Base-by-base conservation (phyloP, 1,140 invertebrate species). In the Sycophila sp. region DNA sequence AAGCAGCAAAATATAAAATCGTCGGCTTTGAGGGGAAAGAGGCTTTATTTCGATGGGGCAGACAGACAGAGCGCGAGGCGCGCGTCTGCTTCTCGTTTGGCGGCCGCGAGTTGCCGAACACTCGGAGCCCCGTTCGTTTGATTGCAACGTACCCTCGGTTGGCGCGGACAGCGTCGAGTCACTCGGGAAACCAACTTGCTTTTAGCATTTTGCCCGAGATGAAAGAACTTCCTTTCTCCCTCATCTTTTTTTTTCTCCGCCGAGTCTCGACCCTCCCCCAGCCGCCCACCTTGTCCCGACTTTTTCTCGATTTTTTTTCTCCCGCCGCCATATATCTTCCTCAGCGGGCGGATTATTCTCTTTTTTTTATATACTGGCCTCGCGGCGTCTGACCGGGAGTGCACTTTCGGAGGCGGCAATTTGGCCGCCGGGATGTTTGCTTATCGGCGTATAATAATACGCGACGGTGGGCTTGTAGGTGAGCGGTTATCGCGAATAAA, bases 101-200 rank as follows among this genome's bases (percentile, higher is more conserved):
- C 34, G 40, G n/a, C n/a, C 32, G 32, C 22, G 2, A 13, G 5
- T 17, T 2, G 11, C n/a, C 22, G 15, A 63, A 60, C n/a, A 26
- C 15, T 2, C 38, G 13, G 22, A 26, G 38, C 2, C 15, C n/a
- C 19, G 22, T 22, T 19, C 24, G 38, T 28, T 17, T 60, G 58
- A 45, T 45, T 60, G 5, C 51, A 30, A 55, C n/a, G n/a, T n/a
- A n/a, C 17, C 13, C 13, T 53, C 40, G 5, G 40, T n/a, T 30
- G 7, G 19, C 22, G 17, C 19, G 10, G 10, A n/a, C 6, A 2
- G 56, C 38, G 5, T 34, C 34, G 34, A n/a, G 17, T 58, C 55
- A 30, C 30, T 58, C 34, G 34, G 55, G 19, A 58, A 58, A 58
- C 55, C 55, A 19, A 22, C 55, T 22, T 11, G 55, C 55, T 55